Conservation (phyloP, 53 echinoderm and acorn worm genomes). For the Zoroaster sp. region DNA sequence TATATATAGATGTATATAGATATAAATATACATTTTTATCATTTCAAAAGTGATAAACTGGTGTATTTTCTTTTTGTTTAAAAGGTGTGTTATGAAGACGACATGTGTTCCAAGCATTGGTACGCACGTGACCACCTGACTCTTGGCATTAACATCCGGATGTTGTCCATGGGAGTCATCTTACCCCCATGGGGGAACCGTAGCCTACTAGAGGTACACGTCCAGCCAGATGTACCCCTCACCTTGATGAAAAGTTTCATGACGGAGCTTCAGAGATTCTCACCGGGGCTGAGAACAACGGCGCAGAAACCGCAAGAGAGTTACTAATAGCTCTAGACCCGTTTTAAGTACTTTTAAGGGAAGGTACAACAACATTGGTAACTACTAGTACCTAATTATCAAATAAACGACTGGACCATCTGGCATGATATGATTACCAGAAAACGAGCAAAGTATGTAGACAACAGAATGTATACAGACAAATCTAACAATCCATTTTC, state of each 20-base stretch:
- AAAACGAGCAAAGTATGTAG: too few relatives aligned
- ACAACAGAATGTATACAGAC: too few relatives aligned
- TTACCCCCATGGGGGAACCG: slow-evolving; percentile 37
- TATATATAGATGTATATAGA: too few relatives aligned
- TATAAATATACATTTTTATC: too few relatives aligned
- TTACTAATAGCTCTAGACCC: neutral
- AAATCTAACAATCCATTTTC: too few relatives aligned
- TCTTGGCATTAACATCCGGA: neutral
- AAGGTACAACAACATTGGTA: neutral
- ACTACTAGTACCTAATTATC: too few relatives aligned
- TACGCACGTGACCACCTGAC: slow-evolving; percentile 33
- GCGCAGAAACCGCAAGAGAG: slow-evolving; percentile 19
- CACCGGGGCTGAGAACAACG: neutral
- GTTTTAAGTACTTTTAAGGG: neutral
- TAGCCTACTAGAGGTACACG: slow-evolving; percentile 17
- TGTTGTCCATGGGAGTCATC: slow-evolving; percentile 40
- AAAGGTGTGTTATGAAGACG: slow-evolving; percentile 30
- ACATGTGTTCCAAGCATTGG: slow-evolving; percentile 42
- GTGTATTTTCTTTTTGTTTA: neutral
- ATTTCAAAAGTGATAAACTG: too few relatives aligned
- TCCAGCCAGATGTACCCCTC: slow-evolving; percentile 2
- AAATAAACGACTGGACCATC: too few relatives aligned
- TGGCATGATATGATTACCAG: too few relatives aligned
- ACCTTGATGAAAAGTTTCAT: slow-evolving; percentile 14
- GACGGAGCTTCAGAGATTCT: slow-evolving; percentile 8